A percentile compares a stretch with the other conserved stretches of the same genome.
Evolutionary conservation across 2,797 vertebrate genomes (phyloP).

Genomic region (Malacoraja senta): DNA sequence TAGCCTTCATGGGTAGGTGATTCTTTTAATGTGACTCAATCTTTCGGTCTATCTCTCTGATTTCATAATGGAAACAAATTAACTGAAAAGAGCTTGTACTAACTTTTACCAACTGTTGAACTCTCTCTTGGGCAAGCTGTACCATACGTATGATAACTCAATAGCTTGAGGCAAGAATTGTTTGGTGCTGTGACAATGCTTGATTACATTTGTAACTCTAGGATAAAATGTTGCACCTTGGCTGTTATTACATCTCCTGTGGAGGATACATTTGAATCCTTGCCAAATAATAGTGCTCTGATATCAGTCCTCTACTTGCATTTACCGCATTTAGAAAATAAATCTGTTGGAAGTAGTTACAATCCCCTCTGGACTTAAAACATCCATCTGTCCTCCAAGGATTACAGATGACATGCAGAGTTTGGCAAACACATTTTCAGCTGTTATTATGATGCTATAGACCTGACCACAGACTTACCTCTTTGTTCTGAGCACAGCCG

Average conservation of each 20-base stretch:
- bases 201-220: conserved; percentile 25
- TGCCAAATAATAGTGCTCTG: neutral
- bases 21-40: neutral
- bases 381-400: conserved; percentile 8
- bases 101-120: neutral
- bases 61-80: neutral
- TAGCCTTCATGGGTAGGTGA: neutral
- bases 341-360: conserved; percentile 22
- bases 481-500: neutral
- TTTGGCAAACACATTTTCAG: conserved; percentile 28
- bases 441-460: neutral
- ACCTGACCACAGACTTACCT: neutral
- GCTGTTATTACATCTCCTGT: conserved; percentile 14
- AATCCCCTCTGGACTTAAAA: neutral
- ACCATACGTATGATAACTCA: neutral
- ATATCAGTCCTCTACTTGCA: neutral
- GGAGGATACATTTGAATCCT: neutral
- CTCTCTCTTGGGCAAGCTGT: neutral
- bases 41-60: neutral
- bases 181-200: neutral
- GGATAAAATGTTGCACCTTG: neutral
- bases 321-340: conserved; percentile 16
- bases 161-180: neutral
- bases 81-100: neutral
- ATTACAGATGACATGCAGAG: conserved; percentile 35